Base-by-base conservation (phyloP, 2,888 invertebrate species). In the Epirrhoe tristata region DNA sequence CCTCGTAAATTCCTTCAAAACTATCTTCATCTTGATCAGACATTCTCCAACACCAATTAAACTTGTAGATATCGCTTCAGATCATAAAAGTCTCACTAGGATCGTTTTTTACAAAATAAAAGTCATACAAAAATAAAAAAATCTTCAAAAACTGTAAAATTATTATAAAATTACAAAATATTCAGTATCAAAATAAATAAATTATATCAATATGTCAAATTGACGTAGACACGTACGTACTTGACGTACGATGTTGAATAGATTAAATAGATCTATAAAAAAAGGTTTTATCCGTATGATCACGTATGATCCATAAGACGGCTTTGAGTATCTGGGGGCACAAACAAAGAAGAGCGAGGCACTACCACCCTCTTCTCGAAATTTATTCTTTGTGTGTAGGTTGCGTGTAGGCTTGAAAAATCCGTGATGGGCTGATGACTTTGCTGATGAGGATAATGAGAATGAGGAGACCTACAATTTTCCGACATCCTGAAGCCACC, bases 11-110 rank as follows among this genome's bases (percentile, higher is more conserved):
- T 3, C 77, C 72, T 55, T 65, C 58, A 31, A 66, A 70, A 46
- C 79, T 78, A 5, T 81, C 82, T 2, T 81, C 81, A 52, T 77
- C 76, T 7, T 77, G 14, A 32, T 60, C 52, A 60, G 48, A 60
- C 67, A 67, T 67, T 16, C 10, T 54, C 14, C 10, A 48, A 24
- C 12, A 48, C 36, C 10, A 8, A 8, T 14, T 7, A 48, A 16
- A 48, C 6, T 48, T 14, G 36, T 36, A 36, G 10, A 0, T 36
- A 43, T 43, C 10, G 12, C 12, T 43, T 46, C 34, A 16, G 54
- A 10, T 54, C n/a, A n/a, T 36, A 8, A 34, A 46, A 12, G 46
- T 10, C 39, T 32, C 36, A 6, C 39, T 54, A 31, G 43, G 43
- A 39, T 43, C 36, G n/a, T 43, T 53, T 53, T 43, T 52, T 52